Percentiles rank a stretch among this genome's conserved stretches.
Evolutionary conservation across 2,113 vertebrate species (phyloP).

Genomic region (Zapornia atra): DNA sequence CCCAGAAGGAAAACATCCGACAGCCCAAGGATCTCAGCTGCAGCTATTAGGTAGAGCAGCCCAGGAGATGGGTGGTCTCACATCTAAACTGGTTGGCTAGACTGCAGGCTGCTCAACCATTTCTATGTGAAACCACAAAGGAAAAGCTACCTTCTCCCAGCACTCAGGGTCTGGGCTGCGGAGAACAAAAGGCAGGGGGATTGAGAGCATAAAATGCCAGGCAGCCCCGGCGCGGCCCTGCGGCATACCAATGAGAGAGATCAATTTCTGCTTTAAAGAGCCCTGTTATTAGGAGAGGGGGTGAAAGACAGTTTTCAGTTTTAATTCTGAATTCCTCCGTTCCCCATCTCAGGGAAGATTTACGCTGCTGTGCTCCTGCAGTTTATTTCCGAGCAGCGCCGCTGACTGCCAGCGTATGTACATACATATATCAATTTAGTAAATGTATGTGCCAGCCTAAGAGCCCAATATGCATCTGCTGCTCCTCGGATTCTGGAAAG

Average conservation of each 20-base stretch:
- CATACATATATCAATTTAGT: constrained; percentile 2
- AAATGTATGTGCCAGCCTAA: constrained; percentile 16
- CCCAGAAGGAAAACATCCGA: background rate
- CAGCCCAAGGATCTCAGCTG: background rate
- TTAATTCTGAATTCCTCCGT: constrained; percentile 25
- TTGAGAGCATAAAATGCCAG: background rate
- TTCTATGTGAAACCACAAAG: background rate
- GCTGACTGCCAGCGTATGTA: background rate
- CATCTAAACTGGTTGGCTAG: background rate
- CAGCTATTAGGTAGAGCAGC: background rate
- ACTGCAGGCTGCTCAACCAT: background rate
- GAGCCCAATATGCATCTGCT: constrained; percentile 32
- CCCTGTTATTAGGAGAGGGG: background rate
- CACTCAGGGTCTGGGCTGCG: background rate
- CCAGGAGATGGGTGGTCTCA: constrained; percentile 29
- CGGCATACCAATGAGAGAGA: constrained; percentile 35
- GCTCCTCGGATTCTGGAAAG: background rate
- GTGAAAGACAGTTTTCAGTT: background rate
- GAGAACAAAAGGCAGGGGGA: constrained; percentile 36
- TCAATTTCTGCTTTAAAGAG: constrained; percentile 37
- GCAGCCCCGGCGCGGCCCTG: background rate
- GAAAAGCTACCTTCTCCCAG: background rate
- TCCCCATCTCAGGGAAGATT: constrained; percentile 39
- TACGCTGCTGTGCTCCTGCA: constrained; percentile 25
- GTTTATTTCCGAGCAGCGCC: constrained; percentile 55